Conservation (phyloP, 2,888 invertebrate species). For the Leucophora obtusa region DNA sequence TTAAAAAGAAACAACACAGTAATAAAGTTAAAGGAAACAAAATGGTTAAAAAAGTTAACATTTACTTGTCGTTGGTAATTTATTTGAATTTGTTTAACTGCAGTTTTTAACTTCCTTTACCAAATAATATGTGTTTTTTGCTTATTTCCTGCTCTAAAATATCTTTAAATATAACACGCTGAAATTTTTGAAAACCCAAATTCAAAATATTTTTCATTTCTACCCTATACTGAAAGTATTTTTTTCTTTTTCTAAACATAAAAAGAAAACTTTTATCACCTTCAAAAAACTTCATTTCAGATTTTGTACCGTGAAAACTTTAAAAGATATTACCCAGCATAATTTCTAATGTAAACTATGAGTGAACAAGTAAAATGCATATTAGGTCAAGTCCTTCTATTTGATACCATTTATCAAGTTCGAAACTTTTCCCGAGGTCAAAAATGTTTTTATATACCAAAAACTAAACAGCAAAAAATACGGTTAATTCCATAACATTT, state of each 20-base stretch:
- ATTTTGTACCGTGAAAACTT: background rate
- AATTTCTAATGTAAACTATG: background rate
- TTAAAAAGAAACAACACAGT: background rate
- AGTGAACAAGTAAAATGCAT: too few species aligned
- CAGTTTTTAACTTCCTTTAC: background rate
- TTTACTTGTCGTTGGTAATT: conserved; percentile 5
- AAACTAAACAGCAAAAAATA: too few species aligned
- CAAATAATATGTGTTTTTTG: background rate
- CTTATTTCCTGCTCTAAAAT: background rate
- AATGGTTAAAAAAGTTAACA: background rate
- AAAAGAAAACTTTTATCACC: conserved; percentile 32
- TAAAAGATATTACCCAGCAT: background rate
- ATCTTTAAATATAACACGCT: background rate
- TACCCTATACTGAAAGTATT: background rate
- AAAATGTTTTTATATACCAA: too few species aligned
- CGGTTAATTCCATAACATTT: too few species aligned
- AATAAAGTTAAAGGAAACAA: background rate
- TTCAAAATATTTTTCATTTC: conserved; percentile 3
- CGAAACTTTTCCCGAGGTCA: too few species aligned
- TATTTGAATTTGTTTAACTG: conserved; percentile 25
- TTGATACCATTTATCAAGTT: too few species aligned
- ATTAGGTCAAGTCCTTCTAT: too few species aligned
- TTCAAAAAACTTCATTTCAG: conserved; percentile 25
- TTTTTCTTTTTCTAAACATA: background rate
- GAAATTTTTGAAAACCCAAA: background rate